Conservation (phyloP, 2,888 invertebrate genomes). For the Suillia variegata region DNA sequence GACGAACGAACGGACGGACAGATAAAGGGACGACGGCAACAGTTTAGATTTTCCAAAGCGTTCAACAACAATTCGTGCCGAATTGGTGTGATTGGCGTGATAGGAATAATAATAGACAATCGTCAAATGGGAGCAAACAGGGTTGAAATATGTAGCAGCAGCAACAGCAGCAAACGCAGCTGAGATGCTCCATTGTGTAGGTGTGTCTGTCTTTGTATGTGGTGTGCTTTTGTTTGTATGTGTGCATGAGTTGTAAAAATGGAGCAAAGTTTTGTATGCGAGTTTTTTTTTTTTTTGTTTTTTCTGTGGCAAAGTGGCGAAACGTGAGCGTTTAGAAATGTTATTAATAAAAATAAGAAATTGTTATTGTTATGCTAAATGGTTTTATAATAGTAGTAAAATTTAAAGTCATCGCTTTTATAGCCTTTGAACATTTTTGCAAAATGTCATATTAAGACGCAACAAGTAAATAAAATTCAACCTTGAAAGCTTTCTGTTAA, state of each 20-base stretch:
- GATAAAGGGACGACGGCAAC: too few species aligned
- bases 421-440: too few species aligned
- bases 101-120: slow-evolving; percentile 18
- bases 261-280: neutral
- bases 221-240: neutral
- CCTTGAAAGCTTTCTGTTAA: too few species aligned
- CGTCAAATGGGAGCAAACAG: neutral
- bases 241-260: neutral
- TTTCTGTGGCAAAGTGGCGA: slow-evolving; percentile 22
- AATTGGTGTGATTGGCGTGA: slow-evolving; percentile 22
- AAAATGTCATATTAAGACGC: too few species aligned
- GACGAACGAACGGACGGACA: too few species aligned
- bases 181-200: neutral
- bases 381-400: too few species aligned
- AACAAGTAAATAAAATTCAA: too few species aligned
- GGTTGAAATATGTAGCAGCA: neutral
- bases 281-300: too few species aligned
- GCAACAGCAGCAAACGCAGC: neutral
- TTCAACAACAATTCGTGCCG: slow-evolving; percentile 14
- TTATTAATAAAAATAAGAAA: slow-evolving; percentile 19
- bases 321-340: slow-evolving; percentile 20
- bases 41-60: slow-evolving; percentile 15
- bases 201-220: neutral
- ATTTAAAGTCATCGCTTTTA: too few species aligned
- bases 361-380: too few species aligned